phyloP scores from a whole-genome alignment of 92 coral and sea anemone genomes.

The Galaxea fascicularis region DNA sequence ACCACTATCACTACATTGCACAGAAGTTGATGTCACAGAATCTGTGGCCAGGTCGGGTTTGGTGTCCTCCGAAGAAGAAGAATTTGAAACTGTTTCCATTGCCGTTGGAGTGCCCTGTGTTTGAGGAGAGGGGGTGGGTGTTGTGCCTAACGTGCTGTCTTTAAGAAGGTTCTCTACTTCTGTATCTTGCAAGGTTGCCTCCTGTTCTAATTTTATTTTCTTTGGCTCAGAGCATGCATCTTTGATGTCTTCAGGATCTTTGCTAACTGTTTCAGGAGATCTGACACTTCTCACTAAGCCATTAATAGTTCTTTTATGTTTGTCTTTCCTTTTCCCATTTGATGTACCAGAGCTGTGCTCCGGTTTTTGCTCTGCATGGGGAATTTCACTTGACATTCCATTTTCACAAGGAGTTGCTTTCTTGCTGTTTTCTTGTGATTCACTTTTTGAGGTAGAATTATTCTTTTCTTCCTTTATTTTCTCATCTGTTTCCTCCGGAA shows the following conservation, averaged over 20 bases:
- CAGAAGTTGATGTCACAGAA: slow-evolving; percentile 13
- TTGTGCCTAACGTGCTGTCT: slow-evolving; percentile 43
- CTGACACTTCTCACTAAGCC: slow-evolving; percentile 53
- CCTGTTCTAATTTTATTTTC: slow-evolving; percentile 80
- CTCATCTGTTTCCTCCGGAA: slow-evolving; percentile 19
- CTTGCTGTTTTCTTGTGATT: not conserved
- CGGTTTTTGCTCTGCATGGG: slow-evolving; percentile 9
- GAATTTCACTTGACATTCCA: slow-evolving; percentile 13
- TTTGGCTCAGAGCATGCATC: slow-evolving; percentile 64
- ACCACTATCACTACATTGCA: slow-evolving; percentile 19
- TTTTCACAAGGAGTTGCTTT: slow-evolving; percentile 17
- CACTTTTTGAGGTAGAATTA: not conserved
- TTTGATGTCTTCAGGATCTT: slow-evolving; percentile 62
- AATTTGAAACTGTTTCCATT: slow-evolving; percentile 51
- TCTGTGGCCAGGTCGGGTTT: slow-evolving; percentile 27
- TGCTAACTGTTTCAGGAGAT: slow-evolving; percentile 66
- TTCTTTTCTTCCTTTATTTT: slow-evolving; percentile 14
- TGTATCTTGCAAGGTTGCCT: slow-evolving; percentile 62
- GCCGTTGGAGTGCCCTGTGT: slow-evolving; percentile 80
- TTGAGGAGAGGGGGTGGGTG: slow-evolving; percentile 72
- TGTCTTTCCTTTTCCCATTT: slow-evolving; percentile 44
- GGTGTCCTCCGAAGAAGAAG: slow-evolving; percentile 59
- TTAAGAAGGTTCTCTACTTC: slow-evolving; percentile 63
- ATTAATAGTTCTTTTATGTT: slow-evolving; percentile 51
- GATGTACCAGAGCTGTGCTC: slow-evolving; percentile 18